phyloP scores from a whole-genome alignment of 2,113 vertebrate species.

The Leptobrachium ailaonicum region DNA sequence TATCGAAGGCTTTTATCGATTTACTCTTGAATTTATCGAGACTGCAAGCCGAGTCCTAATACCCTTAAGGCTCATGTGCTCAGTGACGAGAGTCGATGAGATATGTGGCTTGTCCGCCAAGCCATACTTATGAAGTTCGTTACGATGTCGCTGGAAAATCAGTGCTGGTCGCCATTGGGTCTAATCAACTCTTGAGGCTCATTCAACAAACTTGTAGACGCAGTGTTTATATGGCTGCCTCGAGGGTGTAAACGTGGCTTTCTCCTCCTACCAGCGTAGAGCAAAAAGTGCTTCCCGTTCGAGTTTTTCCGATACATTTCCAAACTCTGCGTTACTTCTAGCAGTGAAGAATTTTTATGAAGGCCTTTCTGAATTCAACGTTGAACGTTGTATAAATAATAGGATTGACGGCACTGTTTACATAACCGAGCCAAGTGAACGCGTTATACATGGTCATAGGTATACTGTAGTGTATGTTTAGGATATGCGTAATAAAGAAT shows the following conservation, averaged over 20 bases:
- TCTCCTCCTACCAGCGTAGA: not conserved
- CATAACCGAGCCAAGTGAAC: conserved; percentile 96
- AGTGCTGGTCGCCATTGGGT: not conserved
- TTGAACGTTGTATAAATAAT: conserved; percentile 99
- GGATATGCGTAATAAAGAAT: conserved; percentile 97
- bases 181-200: not conserved
- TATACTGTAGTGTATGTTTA: conserved; percentile 95
- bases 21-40: no score
- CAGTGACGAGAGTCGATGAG: conserved; percentile 9
- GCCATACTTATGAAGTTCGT: not conserved
- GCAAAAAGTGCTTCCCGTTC: not conserved
- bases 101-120: conserved; percentile 21
- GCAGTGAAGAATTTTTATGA: conserved; percentile 97
- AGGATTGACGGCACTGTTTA: conserved; percentile 96
- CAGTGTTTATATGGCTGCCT: not conserved
- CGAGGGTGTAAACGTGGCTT: not conserved
- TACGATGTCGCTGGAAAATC: not conserved
- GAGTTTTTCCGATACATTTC: conserved; percentile 20
- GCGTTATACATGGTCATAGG: conserved; percentile 90
- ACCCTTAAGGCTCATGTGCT: conserved; percentile 28
- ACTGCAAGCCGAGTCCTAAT: conserved; percentile 43
- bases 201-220: not conserved
- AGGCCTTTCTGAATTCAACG: conserved; percentile 95
- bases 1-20: conserved; percentile 2
- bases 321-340: conserved; percentile 55